phyloP scores from a whole-genome alignment of 2,113 vertebrate species.

The Melospiza melodia region DNA sequence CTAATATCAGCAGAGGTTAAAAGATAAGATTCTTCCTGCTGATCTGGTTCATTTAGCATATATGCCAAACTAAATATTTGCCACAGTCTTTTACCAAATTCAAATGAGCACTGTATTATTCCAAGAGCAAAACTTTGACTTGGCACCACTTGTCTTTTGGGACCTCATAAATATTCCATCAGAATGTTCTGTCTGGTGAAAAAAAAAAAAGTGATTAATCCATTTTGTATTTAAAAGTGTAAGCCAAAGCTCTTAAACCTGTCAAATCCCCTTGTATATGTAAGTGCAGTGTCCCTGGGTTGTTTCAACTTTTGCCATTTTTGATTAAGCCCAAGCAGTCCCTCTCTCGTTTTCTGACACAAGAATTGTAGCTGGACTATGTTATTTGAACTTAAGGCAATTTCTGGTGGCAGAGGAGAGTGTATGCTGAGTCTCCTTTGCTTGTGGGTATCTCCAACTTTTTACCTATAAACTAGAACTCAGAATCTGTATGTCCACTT shows the following conservation, averaged over 20 bases:
- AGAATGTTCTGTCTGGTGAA: neutral
- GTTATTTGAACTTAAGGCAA: neutral
- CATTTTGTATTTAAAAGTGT: slow-evolving; percentile 52
- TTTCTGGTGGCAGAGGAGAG: neutral
- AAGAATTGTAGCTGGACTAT: neutral
- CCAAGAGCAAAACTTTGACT: neutral
- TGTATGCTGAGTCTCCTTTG: neutral
- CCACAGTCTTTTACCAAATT: neutral
- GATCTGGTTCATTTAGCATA: neutral
- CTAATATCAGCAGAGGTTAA: neutral
- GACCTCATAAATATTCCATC: slow-evolving; percentile 25
- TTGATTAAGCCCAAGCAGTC: neutral
- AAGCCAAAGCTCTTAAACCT: slow-evolving; percentile 70
- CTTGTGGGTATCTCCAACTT: neutral
- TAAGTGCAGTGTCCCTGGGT: slow-evolving; percentile 50
- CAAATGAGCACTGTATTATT: neutral
- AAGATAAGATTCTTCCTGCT: neutral
- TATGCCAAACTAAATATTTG: neutral
- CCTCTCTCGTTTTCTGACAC: neutral
- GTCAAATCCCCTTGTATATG: slow-evolving; percentile 74
- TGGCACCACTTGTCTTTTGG: neutral
- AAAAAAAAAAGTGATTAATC: neutral
- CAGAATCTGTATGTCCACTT: neutral
- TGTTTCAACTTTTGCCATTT: neutral
- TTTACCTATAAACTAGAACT: neutral